Evolutionary conservation across 2,797 vertebrate genomes (phyloP).

Genomic region (Phoxinus dragarum): DNA sequence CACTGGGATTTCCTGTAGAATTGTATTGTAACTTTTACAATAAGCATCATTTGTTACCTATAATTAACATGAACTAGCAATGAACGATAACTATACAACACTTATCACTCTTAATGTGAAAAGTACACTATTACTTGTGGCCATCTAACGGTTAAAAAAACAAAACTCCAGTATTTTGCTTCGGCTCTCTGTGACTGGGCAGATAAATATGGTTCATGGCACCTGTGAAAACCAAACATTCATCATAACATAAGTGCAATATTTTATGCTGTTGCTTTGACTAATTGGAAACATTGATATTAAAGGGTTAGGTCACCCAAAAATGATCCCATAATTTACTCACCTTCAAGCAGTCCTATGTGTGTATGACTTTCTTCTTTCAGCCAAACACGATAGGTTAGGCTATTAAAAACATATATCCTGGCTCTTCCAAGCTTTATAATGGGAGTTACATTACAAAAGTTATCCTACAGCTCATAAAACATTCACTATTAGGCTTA

Average conservation of each 20-base stretch:
- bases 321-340: too few relatives aligned
- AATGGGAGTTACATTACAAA: too few relatives aligned
- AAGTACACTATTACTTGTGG: not conserved
- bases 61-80: not conserved
- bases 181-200: not conserved
- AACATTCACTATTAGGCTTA: too few relatives aligned
- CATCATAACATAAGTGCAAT: not conserved
- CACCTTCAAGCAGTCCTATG: too few relatives aligned
- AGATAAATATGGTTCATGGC: not conserved
- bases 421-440: too few relatives aligned
- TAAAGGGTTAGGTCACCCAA: too few relatives aligned
- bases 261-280: not conserved
- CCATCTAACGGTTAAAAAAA: not conserved
- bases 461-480: too few relatives aligned
- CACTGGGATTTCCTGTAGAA: too few relatives aligned
- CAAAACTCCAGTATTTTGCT: not conserved
- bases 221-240: not conserved
- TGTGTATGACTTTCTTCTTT: too few relatives aligned
- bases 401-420: too few relatives aligned
- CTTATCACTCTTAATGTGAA: not conserved
- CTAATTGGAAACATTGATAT: not conserved
- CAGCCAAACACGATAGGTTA: too few relatives aligned
- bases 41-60: not conserved
- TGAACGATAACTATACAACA: not conserved
- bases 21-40: not conserved